Evolutionary conservation across 2,113 vertebrate species (phyloP).

Genomic region (Ondatra zibethicus): DNA sequence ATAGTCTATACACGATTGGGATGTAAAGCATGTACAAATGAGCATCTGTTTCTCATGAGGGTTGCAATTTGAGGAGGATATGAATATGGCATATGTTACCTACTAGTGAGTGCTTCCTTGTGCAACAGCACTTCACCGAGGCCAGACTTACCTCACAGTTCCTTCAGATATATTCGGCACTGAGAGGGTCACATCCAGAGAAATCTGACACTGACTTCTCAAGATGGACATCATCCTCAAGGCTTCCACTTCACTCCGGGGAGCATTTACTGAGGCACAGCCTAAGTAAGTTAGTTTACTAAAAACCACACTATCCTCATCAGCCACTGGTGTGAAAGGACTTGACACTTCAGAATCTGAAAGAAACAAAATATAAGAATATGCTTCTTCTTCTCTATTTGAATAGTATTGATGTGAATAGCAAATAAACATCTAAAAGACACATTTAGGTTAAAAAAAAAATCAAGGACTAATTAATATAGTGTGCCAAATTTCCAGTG

Average conservation of each 20-base stretch:
- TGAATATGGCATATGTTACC: background rate
- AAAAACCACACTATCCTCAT: slow-evolving; percentile 98
- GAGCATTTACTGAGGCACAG: slow-evolving; percentile 98
- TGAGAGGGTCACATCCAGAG: slow-evolving; percentile 95
- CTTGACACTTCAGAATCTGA: slow-evolving; percentile 87
- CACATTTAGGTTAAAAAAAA: slow-evolving; percentile 54
- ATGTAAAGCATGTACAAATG: background rate
- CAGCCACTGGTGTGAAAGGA: slow-evolving; percentile 93
- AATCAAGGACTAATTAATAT: slow-evolving; percentile 42
- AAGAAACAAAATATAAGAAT: background rate
- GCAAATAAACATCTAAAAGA: slow-evolving; percentile 41
- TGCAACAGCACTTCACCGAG: slow-evolving; percentile 30
- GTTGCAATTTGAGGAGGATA: background rate
- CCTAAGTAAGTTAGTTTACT: slow-evolving; percentile 98
- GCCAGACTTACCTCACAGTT: slow-evolving; percentile 92
- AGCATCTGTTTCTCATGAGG: slow-evolving; percentile 24
- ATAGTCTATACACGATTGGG: background rate
- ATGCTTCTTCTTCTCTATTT: slow-evolving; percentile 31
- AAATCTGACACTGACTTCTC: slow-evolving; percentile 95
- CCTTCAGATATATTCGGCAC: slow-evolving; percentile 98
- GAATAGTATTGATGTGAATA: slow-evolving; percentile 40
- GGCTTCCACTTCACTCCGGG: slow-evolving; percentile 97
- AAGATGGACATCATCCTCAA: slow-evolving; percentile 98
- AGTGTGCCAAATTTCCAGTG: background rate
- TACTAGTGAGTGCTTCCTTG: background rate